Percentiles rank a stretch among this genome's conserved stretches.
These are phyloP conservation scores for Etheostoma cragini DNA, from an alignment of 2,113 vertebrate genomes.

Conservation along the genomic window DNA sequence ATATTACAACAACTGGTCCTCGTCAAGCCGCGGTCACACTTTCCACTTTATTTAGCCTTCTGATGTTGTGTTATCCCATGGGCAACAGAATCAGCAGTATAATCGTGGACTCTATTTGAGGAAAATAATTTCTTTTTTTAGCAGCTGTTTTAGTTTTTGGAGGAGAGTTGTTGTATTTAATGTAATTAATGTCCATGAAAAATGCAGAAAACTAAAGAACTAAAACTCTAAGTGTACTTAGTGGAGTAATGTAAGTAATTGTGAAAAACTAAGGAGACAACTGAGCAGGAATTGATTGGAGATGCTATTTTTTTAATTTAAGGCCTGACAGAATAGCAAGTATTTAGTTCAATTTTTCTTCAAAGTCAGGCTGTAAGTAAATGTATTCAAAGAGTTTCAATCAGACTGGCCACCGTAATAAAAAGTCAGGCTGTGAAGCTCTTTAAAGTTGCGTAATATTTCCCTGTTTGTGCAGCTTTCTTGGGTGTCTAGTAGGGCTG, in stretches of 20 bases:
- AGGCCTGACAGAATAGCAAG: background rate
- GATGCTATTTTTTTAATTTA: background rate
- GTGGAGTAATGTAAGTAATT: conserved; percentile 7
- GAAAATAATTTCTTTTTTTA: conserved; percentile 10
- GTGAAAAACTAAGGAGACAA: conserved; percentile 15
- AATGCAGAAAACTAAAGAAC: background rate
- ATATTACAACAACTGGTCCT: conserved; percentile 41
- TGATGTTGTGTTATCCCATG: conserved; percentile 29
- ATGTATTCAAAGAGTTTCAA: background rate
- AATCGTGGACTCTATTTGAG: conserved; percentile 1
- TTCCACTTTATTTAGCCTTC: conserved; percentile 30
- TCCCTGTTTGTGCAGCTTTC: conserved; percentile 37
- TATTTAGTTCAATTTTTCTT: background rate
- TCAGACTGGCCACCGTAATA: conserved; percentile 2
- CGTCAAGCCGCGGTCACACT: conserved; percentile 27
- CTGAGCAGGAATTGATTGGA: conserved; percentile 1
- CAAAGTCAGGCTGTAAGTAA: conserved; percentile 4
- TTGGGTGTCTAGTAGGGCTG: too few species aligned
- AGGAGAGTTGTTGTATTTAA: background rate
- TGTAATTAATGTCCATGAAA: conserved; percentile 2
- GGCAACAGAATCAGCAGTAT: conserved; percentile 15
- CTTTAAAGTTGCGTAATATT: conserved; percentile 47
- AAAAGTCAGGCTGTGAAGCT: conserved; percentile 15
- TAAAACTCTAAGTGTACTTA: conserved; percentile 8
- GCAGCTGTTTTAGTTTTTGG: conserved; percentile 11